Conservation (phyloP, 2,113 vertebrate genomes). For the Hippocampus mohnikei region DNA sequence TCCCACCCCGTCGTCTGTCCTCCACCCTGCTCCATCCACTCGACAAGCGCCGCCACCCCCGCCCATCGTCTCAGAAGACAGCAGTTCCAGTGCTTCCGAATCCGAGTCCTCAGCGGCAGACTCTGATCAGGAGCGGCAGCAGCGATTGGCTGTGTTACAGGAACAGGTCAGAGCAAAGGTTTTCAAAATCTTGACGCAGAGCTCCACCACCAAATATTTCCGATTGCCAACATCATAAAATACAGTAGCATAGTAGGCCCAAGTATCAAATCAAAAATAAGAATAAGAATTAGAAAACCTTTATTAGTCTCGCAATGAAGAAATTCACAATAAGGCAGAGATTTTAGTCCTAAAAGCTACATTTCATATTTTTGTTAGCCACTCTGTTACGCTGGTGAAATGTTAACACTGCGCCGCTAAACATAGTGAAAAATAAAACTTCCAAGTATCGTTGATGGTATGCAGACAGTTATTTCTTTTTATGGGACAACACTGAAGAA, state of each 20-base stretch:
- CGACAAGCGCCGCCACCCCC: constrained; percentile 75
- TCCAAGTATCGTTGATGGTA: no score
- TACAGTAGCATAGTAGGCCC: no score
- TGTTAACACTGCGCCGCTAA: neutral
- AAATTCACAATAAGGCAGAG: no score
- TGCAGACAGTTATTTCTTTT: no score
- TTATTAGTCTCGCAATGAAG: no score
- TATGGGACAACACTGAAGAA: no score
- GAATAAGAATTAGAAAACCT: no score
- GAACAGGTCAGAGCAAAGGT: constrained; percentile 79
- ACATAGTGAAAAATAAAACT: no score
- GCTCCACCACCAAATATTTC: neutral
- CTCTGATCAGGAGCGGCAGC: constrained; percentile 86
- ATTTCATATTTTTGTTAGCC: no score
- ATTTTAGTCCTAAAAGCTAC: no score
- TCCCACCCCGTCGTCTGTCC: constrained; percentile 79
- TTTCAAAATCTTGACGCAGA: neutral
- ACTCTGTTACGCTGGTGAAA: neutral
- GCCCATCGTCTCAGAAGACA: constrained; percentile 80
- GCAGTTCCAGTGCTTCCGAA: constrained; percentile 85
- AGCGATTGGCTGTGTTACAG: constrained; percentile 88
- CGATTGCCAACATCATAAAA: neutral
- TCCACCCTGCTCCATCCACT: constrained; percentile 71
- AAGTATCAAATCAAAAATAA: no score
- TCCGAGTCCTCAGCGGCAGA: constrained; percentile 85